Evolutionary conservation across 2,113 vertebrate genomes (phyloP), one percentile per base, ranked within the genome.

Genomic region (Glaucomys volans): DNA sequence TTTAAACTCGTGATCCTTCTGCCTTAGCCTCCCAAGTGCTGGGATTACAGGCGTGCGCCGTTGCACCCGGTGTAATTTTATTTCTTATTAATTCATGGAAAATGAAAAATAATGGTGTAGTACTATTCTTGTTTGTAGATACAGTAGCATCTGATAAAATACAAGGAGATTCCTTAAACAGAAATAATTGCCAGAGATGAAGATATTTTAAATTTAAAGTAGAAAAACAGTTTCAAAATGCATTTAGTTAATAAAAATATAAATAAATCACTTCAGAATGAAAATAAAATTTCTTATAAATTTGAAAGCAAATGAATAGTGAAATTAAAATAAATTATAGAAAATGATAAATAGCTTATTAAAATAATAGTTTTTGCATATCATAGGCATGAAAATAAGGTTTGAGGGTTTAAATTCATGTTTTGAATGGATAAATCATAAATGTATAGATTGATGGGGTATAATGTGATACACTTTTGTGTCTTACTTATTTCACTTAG

Each of bases 301-400:
- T 75, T 44, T 54, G 94, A 95, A 87, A 85, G 12, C 26, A 88
- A 92, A 91, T 66, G 12, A 79, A 35, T 20, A 74, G 16, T 17
- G 81, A 77, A 52, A 84, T 86, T 62, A 88, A 84, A 88, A 94
- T 11, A 10, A 90, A 82, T 62, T 77, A 52, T 72, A 8, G 37
- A 62, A 96, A 74, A 40, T 24, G 4, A 42, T 44, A 74, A 72
- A 64, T 69, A 89, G 93, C 89, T 95, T 83, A 67, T 69, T 77
- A 90, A 80, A n/a, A 18, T 67, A 89, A 74, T 4, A 52, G 2
- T 47, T 26, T 54, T 57, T 91, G 0, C 12, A 5, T 80, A 59
- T 72, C 57, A 6, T 35, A 82, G 37, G 8, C 3, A 42, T 82
- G 14, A 75, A 32, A 69, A 2, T 92, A 32, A 74, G 30, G 26